Evolutionary conservation across 53 echinoderm and acorn worm species (phyloP).

Genomic region (Apostichopus leukothele): DNA sequence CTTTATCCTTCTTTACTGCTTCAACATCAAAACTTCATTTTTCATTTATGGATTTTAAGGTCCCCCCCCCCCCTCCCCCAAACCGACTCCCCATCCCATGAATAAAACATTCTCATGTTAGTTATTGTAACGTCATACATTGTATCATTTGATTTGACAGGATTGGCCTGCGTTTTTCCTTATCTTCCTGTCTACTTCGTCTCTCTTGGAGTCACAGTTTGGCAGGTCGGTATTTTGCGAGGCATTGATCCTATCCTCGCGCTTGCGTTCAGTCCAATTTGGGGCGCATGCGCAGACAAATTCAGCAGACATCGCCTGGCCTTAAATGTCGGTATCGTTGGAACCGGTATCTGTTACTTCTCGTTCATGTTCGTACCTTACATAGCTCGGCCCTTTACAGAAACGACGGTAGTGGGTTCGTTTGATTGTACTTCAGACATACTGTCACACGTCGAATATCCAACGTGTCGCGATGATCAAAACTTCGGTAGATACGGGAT

Average conservation of each 20-base stretch:
- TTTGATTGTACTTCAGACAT: background rate
- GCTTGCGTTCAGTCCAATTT: constrained; percentile 70
- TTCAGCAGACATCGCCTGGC: constrained; percentile 77
- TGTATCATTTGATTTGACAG: constrained; percentile 35
- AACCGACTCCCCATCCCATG: too few species aligned
- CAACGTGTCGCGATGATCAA: background rate
- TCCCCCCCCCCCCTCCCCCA: too few species aligned
- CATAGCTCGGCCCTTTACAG: constrained; percentile 19
- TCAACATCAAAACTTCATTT: too few species aligned
- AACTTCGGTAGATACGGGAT: background rate
- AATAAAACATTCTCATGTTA: too few species aligned
- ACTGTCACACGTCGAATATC: background rate
- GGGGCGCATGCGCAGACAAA: constrained; percentile 78
- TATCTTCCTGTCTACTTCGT: constrained; percentile 82
- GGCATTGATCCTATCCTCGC: constrained; percentile 73
- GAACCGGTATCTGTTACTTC: constrained; percentile 60
- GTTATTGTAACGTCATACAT: too few species aligned
- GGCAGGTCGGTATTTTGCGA: constrained; percentile 76
- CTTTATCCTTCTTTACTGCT: too few species aligned
- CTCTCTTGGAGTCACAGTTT: constrained; percentile 71
- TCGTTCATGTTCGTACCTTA: constrained; percentile 64
- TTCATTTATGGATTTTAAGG: too few species aligned
- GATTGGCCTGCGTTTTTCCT: constrained; percentile 67
- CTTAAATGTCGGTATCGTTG: constrained; percentile 54
- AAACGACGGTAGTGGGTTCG: background rate